Percentiles rank a stretch among this genome's conserved stretches.
Conservation (phyloP, 2,888 invertebrate genomes). For the Pterostichus niger region DNA sequence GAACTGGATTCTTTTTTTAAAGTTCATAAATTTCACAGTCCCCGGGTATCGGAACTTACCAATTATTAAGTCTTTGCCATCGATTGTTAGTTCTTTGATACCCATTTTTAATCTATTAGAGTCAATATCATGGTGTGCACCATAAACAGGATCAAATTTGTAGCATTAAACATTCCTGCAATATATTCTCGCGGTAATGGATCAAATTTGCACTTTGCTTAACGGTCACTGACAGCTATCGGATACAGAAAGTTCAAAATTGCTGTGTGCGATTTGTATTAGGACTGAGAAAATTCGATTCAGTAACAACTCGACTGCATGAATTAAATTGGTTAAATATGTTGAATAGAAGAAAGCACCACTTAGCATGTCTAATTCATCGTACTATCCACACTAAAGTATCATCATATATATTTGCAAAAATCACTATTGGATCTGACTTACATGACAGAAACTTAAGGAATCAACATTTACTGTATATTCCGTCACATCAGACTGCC, state of each 20-base stretch:
- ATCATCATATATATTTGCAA: no score
- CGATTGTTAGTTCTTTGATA: not conserved
- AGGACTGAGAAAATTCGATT: no score
- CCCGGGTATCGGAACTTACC: not conserved
- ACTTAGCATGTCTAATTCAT: no score
- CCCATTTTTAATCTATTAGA: conserved; percentile 1
- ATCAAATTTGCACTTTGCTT: not conserved
- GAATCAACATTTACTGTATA: no score
- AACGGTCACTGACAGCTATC: no score
- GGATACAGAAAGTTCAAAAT: no score
- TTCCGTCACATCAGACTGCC: not conserved
- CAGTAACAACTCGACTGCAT: not conserved
- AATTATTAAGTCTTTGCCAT: not conserved
- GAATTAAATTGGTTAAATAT: not conserved
- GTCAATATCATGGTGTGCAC: not conserved
- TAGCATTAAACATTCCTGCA: not conserved
- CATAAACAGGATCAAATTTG: not conserved
- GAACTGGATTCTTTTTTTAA: no score
- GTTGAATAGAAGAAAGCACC: no score
- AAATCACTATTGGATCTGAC: no score
- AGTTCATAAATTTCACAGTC: not conserved
- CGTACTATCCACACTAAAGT: no score
- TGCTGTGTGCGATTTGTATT: no score
- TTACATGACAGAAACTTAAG: no score
- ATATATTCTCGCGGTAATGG: not conserved